These are phyloP conservation scores for mouse (Mus musculus) DNA, from an alignment of 2,113 vertebrate genomes.

Conservation along the genomic window DNA sequence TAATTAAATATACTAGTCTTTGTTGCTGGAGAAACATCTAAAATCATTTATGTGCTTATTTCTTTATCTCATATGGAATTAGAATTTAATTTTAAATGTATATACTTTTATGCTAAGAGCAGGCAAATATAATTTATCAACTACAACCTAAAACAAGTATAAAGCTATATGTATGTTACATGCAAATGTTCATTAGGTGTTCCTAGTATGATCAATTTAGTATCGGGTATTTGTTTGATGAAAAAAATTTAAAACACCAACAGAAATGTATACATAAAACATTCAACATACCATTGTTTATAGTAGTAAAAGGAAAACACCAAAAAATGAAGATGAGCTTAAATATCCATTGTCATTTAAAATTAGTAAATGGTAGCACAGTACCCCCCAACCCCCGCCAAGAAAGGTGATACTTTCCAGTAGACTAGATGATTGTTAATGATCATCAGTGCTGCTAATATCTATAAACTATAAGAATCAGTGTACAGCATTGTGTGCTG, in stretches of 20 bases:
- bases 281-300: not conserved
- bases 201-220: slow-evolving; percentile 24
- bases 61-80: not conserved
- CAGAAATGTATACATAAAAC: not conserved
- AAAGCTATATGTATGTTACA: not conserved
- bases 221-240: slow-evolving; percentile 3
- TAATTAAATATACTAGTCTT: not conserved
- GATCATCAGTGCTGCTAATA: not conserved
- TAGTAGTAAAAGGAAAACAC: not conserved
- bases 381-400: no score
- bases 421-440: no score
- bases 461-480: not conserved
- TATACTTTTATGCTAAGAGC: slow-evolving; percentile 20
- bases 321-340: not conserved
- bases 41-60: not conserved
- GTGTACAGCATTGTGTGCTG: not conserved
- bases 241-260: slow-evolving; percentile 16
- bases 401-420: not conserved
- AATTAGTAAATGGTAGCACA: not conserved
- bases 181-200: slow-evolving; percentile 6
- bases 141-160: not conserved
- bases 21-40: slow-evolving; percentile 28
- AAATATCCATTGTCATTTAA: not conserved
- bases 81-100: slow-evolving; percentile 56
- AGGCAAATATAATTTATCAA: slow-evolving; percentile 11